A percentile compares a stretch with the other conserved stretches of the same genome.
Conservation (phyloP, 2,113 vertebrate species). For the Rhombomys opimus region DNA sequence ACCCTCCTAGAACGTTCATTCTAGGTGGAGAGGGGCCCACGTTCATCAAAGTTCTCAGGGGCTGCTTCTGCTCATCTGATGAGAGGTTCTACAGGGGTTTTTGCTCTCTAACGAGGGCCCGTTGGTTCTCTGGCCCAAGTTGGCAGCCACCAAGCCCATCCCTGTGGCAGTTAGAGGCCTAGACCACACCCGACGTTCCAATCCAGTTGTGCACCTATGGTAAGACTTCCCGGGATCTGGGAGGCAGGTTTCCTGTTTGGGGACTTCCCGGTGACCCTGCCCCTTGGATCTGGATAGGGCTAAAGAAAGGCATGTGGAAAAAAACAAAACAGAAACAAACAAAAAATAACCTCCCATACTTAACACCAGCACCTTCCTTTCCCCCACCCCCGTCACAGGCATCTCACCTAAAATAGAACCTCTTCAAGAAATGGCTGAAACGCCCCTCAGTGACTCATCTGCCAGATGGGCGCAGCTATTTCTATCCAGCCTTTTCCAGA, state of each 20-base stretch:
- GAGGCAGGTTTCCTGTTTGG: not conserved
- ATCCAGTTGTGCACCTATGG: not conserved
- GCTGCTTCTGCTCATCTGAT: not conserved
- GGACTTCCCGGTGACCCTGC: constrained; percentile 12
- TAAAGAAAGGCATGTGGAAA: constrained; percentile 21
- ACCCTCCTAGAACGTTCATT: not conserved
- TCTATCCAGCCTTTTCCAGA: constrained; percentile 69
- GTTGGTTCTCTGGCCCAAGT: not conserved
- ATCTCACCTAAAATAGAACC: constrained; percentile 77
- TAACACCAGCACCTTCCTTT: constrained; percentile 36
- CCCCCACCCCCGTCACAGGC: constrained; percentile 12
- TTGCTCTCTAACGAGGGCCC: not conserved
- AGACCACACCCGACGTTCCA: not conserved
- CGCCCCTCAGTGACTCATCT: constrained; percentile 72
- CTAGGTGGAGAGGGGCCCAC: not conserved
- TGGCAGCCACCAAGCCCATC: not conserved
- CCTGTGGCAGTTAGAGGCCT: not conserved
- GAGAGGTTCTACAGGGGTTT: not conserved
- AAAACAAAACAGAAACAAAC: not conserved
- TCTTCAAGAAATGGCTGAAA: constrained; percentile 65
- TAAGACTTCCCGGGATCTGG: not conserved
- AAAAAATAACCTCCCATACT: not conserved
- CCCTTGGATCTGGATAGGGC: not conserved
- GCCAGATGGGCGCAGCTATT: constrained; percentile 80
- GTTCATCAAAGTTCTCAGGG: not conserved